Base-by-base conservation (phyloP, 1,140 invertebrate species). In the Bradynema listronoti region DNA sequence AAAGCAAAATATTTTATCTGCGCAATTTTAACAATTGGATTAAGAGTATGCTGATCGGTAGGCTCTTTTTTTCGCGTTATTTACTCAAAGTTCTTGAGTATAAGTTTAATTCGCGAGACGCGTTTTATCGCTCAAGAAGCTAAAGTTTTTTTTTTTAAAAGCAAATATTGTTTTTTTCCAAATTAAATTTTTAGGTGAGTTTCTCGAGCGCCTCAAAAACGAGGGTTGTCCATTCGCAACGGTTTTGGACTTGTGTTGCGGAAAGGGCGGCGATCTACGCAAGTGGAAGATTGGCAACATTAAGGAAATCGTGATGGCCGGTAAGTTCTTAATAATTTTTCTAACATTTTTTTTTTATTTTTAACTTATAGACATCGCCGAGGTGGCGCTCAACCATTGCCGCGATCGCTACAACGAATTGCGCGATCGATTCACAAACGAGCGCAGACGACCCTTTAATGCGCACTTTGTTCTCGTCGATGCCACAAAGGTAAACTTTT, bases 1-100 rank as follows among this genome's bases (percentile, higher is more conserved):
- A 89, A 71, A 94, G 91, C 39, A 84, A 88, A 24, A 97, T 98
- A 65, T 87, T 90, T 71, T 87, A 88, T 74, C 83, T 97, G 81
- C 83, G 94, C 65, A 97, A 95, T 80, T 94, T 96, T 76, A 97
- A 98, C 79, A 99, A 99, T 80, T 98, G 93, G 93, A 86, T 95
- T 6, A 98, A 99, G 81, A 87, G 88, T 79, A 88, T 91, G 81
- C 80, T 94, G 0, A 95, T 98, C 69, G 84, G 85, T 85, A 52
- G 36, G 60, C 34, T 52, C 55, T 56, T 65, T 32, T 41, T 54
- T 71, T 59, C 65, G 47, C 68, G n/a, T n/a, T 19, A 39, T 39
- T 39, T 19, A 39, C 36, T 39, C 14, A 39, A 19, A 14, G 79
- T 50, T 78, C 69, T 45, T 43, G 72, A 24, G 54, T 73, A 9